A percentile compares a stretch with the other conserved stretches of the same genome.
Conservation (phyloP, 1,140 invertebrate genomes). For the Belonocnema kinseyi region DNA sequence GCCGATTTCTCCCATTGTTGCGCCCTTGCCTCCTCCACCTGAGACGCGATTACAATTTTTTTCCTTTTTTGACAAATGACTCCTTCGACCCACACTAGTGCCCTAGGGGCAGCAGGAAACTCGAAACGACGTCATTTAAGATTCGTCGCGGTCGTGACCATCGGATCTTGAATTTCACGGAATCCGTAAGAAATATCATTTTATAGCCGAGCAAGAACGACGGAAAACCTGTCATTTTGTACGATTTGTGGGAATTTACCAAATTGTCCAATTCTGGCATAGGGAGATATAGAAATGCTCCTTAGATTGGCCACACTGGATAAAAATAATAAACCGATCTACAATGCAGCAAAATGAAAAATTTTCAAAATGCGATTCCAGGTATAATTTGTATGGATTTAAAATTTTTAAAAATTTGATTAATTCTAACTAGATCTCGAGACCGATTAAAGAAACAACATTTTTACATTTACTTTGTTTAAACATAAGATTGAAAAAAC, state of each 20-base stretch:
- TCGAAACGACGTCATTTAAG: conserved; percentile 26
- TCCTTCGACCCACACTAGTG: conserved; percentile 41
- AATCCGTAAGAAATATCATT: conserved; percentile 28
- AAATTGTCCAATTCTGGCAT: not conserved
- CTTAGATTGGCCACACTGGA: no score
- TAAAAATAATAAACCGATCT: no score
- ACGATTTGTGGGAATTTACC: conserved; percentile 1
- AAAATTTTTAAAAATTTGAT: no score
- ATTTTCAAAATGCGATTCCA: no score
- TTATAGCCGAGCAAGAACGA: conserved; percentile 2
- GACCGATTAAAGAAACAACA: no score
- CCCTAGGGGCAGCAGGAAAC: conserved; percentile 36
- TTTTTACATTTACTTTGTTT: no score
- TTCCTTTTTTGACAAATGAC: conserved; percentile 47
- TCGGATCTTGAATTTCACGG: conserved; percentile 23
- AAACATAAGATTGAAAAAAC: no score
- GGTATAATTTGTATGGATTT: no score
- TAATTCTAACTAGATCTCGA: no score
- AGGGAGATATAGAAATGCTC: no score
- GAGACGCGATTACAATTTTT: conserved; percentile 26
- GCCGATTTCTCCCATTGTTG: conserved; percentile 34
- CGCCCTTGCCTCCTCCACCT: conserved; percentile 14
- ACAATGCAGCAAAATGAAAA: no score
- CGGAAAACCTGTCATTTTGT: conserved; percentile 22
- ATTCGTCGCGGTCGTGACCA: conserved; percentile 13